Percentiles rank a stretch among this genome's conserved stretches.
Evolutionary conservation across 1,140 invertebrate genomes (phyloP).

Genomic region (Diorhabda elongata): DNA sequence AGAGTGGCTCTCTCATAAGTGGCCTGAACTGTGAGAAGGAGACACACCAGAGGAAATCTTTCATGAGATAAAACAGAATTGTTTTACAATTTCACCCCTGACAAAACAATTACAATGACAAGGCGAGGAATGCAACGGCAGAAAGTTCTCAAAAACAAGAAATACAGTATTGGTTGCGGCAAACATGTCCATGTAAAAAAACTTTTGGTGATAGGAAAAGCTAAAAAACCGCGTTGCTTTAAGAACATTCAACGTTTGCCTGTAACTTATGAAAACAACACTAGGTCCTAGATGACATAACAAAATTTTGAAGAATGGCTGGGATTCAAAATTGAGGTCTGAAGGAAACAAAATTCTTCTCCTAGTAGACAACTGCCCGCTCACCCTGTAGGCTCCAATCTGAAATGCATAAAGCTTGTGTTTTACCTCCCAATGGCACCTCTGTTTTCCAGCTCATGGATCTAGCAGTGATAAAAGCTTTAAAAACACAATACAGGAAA

Average conservation of each 20-base stretch:
- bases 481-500: slow-evolving; percentile 11
- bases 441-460: slow-evolving; percentile 20
- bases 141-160: no score
- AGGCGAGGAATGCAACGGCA: no score
- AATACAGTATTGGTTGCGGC: no score
- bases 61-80: not conserved
- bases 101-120: no score
- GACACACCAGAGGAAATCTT: not conserved
- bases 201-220: no score
- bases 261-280: not conserved
- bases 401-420: slow-evolving; percentile 16
- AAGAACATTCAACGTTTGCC: not conserved
- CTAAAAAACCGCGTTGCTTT: no score
- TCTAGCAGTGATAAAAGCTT: slow-evolving; percentile 13
- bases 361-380: not conserved
- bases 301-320: slow-evolving; percentile 1
- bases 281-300: not conserved
- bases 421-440: slow-evolving; percentile 21
- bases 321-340: not conserved
- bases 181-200: no score
- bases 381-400: slow-evolving; percentile 8
- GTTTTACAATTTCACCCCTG: not conserved
- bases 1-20: not conserved
- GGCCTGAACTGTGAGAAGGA: not conserved
- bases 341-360: no score